A percentile compares a stretch with the other conserved stretches of the same genome.
Conservation (phyloP, 2,888 invertebrate genomes). For the Leptogaster cylindrica region DNA sequence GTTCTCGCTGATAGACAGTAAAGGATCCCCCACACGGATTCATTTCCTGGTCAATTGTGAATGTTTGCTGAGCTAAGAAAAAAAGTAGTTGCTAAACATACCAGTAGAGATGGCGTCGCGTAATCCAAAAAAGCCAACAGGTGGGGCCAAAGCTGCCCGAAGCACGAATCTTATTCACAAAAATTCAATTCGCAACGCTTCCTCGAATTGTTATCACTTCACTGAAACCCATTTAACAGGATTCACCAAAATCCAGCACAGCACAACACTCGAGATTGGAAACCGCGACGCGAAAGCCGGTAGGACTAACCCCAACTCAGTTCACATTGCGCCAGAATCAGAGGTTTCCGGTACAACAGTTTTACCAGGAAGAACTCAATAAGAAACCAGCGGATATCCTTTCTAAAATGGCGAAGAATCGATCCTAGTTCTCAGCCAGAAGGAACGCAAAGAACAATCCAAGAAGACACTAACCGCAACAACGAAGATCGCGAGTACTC, state of each 20-base stretch:
- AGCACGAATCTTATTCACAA: background rate
- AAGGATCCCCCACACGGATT: no score
- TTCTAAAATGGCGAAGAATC: background rate
- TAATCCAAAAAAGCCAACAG: conserved; percentile 11
- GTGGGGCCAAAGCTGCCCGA: background rate
- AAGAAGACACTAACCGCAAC: background rate
- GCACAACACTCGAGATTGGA: conserved; percentile 19
- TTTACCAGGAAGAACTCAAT: background rate
- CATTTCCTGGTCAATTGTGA: no score
- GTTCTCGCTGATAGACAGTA: no score
- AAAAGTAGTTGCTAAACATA: no score
- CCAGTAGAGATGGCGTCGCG: no score
- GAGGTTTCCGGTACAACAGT: background rate
- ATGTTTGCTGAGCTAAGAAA: no score
- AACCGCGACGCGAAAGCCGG: background rate
- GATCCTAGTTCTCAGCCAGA: conserved; percentile 5
- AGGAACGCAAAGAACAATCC: background rate
- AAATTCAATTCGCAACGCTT: background rate
- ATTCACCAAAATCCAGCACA: background rate
- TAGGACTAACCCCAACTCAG: background rate
- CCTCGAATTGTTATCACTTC: background rate
- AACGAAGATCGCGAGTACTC: conserved; percentile 6
- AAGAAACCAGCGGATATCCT: conserved; percentile 9
- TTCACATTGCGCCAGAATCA: conserved; percentile 10
- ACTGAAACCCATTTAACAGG: background rate